Evolutionary conservation across 2,113 vertebrate species (phyloP).

Genomic region (Strix uralensis): DNA sequence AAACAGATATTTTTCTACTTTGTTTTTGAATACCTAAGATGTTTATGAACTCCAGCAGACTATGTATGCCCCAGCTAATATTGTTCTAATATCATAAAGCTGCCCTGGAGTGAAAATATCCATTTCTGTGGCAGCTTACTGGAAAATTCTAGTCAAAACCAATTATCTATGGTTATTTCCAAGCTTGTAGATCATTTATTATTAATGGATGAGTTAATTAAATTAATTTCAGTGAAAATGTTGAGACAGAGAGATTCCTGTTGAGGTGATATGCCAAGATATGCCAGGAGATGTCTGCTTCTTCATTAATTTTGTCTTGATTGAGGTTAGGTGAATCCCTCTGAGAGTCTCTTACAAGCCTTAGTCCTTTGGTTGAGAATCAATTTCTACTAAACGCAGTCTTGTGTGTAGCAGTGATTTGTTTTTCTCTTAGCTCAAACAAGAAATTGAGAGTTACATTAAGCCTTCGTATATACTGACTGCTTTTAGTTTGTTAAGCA

Average conservation of each 20-base stretch:
- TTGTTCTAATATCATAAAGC: constrained; percentile 27
- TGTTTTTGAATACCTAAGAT: constrained; percentile 3
- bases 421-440: background rate
- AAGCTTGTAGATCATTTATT: constrained; percentile 51
- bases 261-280: constrained; percentile 26
- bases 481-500: background rate
- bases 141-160: constrained; percentile 47
- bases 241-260: background rate
- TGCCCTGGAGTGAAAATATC: constrained; percentile 36
- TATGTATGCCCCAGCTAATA: background rate
- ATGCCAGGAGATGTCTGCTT: constrained; percentile 24
- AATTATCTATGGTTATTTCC: constrained; percentile 53
- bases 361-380: constrained; percentile 4
- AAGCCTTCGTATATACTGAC: background rate
- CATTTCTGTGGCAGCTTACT: constrained; percentile 31
- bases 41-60: background rate
- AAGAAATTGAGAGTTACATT: background rate
- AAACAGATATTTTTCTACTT: constrained; percentile 13
- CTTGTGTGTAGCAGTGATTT: background rate
- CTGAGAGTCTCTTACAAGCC: background rate
- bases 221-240: constrained; percentile 53
- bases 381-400: background rate
- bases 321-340: constrained; percentile 29
- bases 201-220: constrained; percentile 62
- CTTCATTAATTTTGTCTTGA: constrained; percentile 55